A percentile compares a stretch with the other conserved stretches of the same genome.
Conservation (phyloP, 2,888 invertebrate genomes). For the Macaria liturata region DNA sequence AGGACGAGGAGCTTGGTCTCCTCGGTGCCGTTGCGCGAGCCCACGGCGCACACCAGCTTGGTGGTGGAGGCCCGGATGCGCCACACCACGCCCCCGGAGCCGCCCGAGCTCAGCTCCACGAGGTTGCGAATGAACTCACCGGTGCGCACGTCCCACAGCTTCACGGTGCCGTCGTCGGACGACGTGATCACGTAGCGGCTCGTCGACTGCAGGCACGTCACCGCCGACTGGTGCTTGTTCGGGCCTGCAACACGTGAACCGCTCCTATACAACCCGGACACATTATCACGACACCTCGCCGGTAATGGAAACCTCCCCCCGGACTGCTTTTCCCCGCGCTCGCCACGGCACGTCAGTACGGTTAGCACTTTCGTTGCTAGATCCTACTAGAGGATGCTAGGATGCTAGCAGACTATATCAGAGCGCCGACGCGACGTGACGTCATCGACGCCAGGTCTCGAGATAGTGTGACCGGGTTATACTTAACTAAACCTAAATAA, state of each 20-base stretch:
- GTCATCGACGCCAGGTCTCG: no score
- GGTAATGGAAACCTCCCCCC: no score
- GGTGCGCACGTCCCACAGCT: slow-evolving; percentile 98
- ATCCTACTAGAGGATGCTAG: no score
- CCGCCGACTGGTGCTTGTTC: slow-evolving; percentile 98
- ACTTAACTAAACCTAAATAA: no score
- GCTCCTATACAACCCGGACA: no score
- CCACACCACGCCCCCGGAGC: slow-evolving; percentile 99
- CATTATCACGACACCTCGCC: no score
- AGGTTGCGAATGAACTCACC: slow-evolving; percentile 98
- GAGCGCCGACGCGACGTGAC: no score
- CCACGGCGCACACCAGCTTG: slow-evolving; percentile 98
- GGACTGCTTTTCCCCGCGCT: no score
- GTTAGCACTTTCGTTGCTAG: no score
- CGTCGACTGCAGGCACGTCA: slow-evolving; percentile 98
- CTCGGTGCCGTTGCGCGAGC: slow-evolving; percentile 99
- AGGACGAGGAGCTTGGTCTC: slow-evolving; percentile 98
- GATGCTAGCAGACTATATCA: no score
- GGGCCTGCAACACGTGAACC: slow-evolving; percentile 85
- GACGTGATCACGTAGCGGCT: slow-evolving; percentile 99
- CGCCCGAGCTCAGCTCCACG: slow-evolving; percentile 96
- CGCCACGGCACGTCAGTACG: no score
- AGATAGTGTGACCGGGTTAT: no score
- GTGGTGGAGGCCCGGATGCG: slow-evolving; percentile 97
- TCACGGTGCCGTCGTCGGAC: slow-evolving; percentile 99